phyloP scores from a whole-genome alignment of 2,797 vertebrate genomes.

The Chaetophractus vellerosus region DNA sequence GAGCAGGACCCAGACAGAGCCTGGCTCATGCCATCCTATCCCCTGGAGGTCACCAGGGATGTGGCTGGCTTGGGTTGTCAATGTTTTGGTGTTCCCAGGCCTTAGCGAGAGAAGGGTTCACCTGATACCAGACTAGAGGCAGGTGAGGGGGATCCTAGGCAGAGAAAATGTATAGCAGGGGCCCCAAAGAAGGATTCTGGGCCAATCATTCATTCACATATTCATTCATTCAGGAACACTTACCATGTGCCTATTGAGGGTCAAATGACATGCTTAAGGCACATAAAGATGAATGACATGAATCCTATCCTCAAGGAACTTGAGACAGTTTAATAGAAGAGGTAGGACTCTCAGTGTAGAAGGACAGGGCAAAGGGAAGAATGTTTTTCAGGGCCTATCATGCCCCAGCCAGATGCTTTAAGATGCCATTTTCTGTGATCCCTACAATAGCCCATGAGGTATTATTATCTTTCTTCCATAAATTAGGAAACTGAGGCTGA shows the following conservation, averaged over 20 bases:
- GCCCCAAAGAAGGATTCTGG: neutral
- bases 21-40: neutral
- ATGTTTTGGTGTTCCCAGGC: neutral
- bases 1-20: neutral
- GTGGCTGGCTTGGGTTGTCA: neutral
- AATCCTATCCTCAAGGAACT: neutral
- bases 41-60: neutral
- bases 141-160: neutral
- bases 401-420: conserved; percentile 24
- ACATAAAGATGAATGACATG: neutral
- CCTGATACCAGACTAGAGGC: neutral
- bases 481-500: conserved; percentile 48
- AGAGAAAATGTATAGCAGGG: neutral
- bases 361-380: neutral
- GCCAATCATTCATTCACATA: neutral
- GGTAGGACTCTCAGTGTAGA: neutral
- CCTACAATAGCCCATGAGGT: neutral
- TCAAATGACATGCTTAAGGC: neutral
- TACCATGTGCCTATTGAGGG: neutral
- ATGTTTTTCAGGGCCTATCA: neutral
- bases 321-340: neutral
- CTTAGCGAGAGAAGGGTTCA: neutral
- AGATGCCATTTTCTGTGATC: neutral
- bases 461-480: neutral
- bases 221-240: conserved; percentile 34